A percentile compares a stretch with the other conserved stretches of the same genome.
phyloP scores from a whole-genome alignment of 2,888 invertebrate genomes.

The Pyrgus malvae region DNA sequence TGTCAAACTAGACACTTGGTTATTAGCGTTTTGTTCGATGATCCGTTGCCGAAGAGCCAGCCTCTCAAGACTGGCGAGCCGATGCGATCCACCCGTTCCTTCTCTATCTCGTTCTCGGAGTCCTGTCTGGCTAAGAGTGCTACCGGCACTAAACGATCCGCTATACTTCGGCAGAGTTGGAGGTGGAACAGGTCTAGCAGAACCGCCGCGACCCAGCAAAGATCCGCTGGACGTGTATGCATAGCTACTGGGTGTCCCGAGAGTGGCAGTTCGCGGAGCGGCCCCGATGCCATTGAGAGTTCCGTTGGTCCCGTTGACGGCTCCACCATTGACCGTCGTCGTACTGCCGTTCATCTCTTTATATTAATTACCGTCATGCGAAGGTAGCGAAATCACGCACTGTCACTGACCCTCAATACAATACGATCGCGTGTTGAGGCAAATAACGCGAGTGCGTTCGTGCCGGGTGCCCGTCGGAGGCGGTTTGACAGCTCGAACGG shows the following conservation, averaged over 20 bases:
- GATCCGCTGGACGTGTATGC: constrained; percentile 84
- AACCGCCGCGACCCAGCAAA: constrained; percentile 82
- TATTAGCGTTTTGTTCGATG: constrained; percentile 84
- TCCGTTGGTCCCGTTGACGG: constrained; percentile 75
- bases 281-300: constrained; percentile 70
- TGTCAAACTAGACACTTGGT: constrained; percentile 63
- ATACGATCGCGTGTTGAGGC: constrained; percentile 60
- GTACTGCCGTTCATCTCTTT: constrained; percentile 80
- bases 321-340: constrained; percentile 76
- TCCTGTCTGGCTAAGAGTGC: constrained; percentile 76
- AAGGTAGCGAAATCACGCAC: constrained; percentile 68
- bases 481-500: constrained; percentile 78
- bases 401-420: constrained; percentile 68
- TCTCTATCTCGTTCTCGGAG: constrained; percentile 85
- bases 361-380: constrained; percentile 67
- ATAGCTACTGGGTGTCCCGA: constrained; percentile 83
- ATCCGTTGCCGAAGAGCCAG: constrained; percentile 91
- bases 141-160: constrained; percentile 88
- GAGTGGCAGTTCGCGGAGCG: constrained; percentile 74
- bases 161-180: constrained; percentile 91
- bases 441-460: constrained; percentile 70
- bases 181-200: constrained; percentile 87
- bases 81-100: constrained; percentile 88
- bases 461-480: constrained; percentile 77
- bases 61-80: constrained; percentile 90